Evolutionary conservation across 2,797 vertebrate genomes (phyloP).

Genomic region (Liasis olivaceus): DNA sequence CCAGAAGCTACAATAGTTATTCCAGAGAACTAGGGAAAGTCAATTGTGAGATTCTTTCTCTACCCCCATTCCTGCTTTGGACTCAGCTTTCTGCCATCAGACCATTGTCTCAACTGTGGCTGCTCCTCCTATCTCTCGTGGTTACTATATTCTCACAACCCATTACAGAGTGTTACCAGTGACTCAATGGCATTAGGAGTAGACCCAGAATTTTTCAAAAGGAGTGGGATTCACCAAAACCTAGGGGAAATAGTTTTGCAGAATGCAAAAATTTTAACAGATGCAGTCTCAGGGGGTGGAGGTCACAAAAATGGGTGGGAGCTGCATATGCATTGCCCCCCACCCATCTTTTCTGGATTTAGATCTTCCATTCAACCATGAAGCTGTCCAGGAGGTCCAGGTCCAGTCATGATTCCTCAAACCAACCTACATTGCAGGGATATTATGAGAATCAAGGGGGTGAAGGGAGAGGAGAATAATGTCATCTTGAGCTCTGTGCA

Average conservation of each 20-base stretch:
- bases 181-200: not conserved
- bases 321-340: not conserved
- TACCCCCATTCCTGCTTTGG: not conserved
- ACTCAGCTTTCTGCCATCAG: not conserved
- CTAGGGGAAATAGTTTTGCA: not conserved
- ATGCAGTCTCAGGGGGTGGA: not conserved
- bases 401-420: not conserved
- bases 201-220: not conserved
- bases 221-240: not conserved
- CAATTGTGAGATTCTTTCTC: not conserved
- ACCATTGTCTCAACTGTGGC: not conserved
- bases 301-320: not conserved
- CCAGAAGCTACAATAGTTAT: not conserved
- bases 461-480: not conserved
- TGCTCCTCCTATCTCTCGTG: not conserved
- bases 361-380: not conserved
- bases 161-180: not conserved
- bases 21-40: not conserved
- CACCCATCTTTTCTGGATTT: not conserved
- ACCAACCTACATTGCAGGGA: not conserved
- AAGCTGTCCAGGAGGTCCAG: not conserved
- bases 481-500: not conserved
- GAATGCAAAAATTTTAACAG: not conserved
- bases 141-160: not conserved
- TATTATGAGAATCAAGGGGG: not conserved